Percentiles rank a stretch among this genome's conserved stretches.
These are phyloP conservation scores for Ophion costatus DNA, from an alignment of 2,888 invertebrate genomes.

Conservation along the genomic window DNA sequence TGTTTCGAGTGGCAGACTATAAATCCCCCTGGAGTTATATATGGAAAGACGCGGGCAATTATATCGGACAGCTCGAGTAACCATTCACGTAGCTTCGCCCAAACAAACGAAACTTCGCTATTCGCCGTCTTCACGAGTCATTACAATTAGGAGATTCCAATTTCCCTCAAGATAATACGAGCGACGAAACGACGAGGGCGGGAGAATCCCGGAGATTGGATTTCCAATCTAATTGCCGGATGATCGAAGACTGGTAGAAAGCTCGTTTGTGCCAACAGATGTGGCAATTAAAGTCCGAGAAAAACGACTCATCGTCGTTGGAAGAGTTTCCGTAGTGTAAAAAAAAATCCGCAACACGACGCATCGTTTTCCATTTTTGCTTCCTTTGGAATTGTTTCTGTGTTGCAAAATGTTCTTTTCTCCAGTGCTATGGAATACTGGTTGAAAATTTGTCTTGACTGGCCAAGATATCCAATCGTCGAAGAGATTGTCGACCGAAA, in stretches of 20 bases:
- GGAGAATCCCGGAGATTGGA: conserved; percentile 54
- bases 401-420: no score
- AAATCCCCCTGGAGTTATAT: neutral
- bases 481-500: no score
- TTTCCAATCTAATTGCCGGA: conserved; percentile 56
- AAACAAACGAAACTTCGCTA: neutral
- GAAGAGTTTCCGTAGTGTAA: no score
- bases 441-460: no score
- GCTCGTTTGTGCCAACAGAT: neutral
- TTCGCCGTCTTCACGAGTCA: conserved; percentile 14
- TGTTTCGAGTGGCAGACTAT: no score
- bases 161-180: conserved; percentile 42
- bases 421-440: no score
- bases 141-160: conserved; percentile 48
- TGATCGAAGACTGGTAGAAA: conserved; percentile 9
- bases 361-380: no score
- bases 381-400: no score
- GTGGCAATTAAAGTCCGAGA: no score
- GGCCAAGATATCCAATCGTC: no score
- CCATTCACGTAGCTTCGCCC: conserved; percentile 4
- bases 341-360: no score
- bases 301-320: no score
- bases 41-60: neutral
- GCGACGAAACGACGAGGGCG: conserved; percentile 20
- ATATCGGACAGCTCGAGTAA: conserved; percentile 14